Percentiles rank a stretch among this genome's conserved stretches.
These are phyloP conservation scores for Vanessa atalanta DNA, from an alignment of 1,140 invertebrate genomes.

Conservation along the genomic window DNA sequence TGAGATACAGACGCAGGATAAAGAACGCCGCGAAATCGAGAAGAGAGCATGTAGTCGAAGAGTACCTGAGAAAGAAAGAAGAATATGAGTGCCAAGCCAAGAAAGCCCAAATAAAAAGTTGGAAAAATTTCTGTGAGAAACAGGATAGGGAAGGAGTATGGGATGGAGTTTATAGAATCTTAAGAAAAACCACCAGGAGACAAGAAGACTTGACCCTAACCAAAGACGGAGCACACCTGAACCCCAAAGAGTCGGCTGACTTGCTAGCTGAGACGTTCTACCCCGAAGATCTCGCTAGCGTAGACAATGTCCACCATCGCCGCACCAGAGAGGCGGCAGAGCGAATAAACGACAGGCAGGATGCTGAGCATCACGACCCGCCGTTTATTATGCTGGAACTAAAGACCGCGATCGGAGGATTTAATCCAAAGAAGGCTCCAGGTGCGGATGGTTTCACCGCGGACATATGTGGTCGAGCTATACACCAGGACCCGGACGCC, in stretches of 20 bases:
- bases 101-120: conserved; percentile 28
- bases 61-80: conserved; percentile 23
- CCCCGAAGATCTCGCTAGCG: conserved; percentile 12
- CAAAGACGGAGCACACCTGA: not conserved
- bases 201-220: conserved; percentile 33
- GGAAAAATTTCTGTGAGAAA: conserved; percentile 40
- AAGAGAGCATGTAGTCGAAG: conserved; percentile 2
- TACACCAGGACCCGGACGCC: not conserved
- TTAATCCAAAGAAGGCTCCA: conserved; percentile 46
- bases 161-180: conserved; percentile 30
- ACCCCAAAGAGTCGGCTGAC: conserved; percentile 23
- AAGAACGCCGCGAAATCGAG: conserved; percentile 12
- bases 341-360: not conserved
- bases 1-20: not conserved
- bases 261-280: conserved; percentile 39
- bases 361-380: not conserved
- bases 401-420: not conserved
- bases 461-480: conserved; percentile 34
- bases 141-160: conserved; percentile 38
- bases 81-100: conserved; percentile 14
- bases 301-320: conserved; percentile 22
- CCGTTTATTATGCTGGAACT: not conserved
- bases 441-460: conserved; percentile 43
- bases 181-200: conserved; percentile 9
- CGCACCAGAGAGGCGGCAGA: conserved; percentile 14